Conservation (phyloP, 1,140 invertebrate genomes). For the Leptinotarsa lineolata region DNA sequence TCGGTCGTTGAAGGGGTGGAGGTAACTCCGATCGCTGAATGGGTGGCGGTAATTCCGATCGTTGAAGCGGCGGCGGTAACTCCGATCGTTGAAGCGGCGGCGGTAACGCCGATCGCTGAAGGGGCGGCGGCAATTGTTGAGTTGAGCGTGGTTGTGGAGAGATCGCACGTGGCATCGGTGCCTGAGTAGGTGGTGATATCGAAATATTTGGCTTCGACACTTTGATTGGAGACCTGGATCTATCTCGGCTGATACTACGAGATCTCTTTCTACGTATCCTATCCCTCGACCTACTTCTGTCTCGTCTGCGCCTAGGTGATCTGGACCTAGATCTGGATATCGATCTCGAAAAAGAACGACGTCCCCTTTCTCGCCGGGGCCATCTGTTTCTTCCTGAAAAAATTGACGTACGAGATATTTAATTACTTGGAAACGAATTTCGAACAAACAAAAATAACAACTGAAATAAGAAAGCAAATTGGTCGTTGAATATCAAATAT, state of each 20-base stretch:
- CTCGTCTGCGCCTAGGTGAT: conserved; percentile 36
- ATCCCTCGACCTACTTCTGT: conserved; percentile 39
- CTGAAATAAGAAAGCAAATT: neutral
- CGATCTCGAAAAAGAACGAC: conserved; percentile 42
- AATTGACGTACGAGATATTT: no score
- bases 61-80: conserved; percentile 17
- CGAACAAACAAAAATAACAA: neutral
- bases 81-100: conserved; percentile 18
- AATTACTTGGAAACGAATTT: neutral
- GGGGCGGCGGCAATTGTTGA: neutral
- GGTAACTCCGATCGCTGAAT: conserved; percentile 11
- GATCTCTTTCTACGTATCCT: conserved; percentile 35
- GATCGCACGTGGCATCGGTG: neutral
- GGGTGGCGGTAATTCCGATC: conserved; percentile 9
- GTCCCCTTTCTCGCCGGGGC: conserved; percentile 41
- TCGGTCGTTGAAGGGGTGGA: neutral
- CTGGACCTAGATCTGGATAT: conserved; percentile 43
- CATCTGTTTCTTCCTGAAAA: conserved; percentile 46
- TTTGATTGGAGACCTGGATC: conserved; percentile 7
- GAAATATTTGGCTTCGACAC: conserved; percentile 9
- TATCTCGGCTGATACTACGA: conserved; percentile 21
- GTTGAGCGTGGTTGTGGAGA: neutral
- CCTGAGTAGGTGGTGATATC: neutral
- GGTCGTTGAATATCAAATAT: neutral
- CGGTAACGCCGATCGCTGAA: neutral